These are phyloP conservation scores for Amphibalanus amphitrite DNA, from an alignment of 1,140 invertebrate species.

Conservation along the genomic window DNA sequence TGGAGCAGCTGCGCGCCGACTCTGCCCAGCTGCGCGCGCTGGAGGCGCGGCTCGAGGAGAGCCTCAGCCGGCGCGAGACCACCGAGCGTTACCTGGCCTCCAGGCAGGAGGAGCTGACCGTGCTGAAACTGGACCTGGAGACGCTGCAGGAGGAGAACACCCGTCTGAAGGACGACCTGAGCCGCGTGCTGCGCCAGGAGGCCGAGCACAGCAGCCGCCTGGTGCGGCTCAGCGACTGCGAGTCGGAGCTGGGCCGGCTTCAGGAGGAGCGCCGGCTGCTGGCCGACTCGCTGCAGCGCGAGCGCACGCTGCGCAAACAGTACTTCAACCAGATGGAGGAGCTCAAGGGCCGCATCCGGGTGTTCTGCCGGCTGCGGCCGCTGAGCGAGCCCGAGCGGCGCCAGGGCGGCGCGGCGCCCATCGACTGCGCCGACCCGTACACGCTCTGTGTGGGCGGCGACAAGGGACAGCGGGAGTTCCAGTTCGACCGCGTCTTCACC, in stretches of 20 bases:
- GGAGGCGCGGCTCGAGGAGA: slow-evolving; percentile 19
- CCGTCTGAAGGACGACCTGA: slow-evolving; percentile 22
- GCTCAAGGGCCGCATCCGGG: slow-evolving; percentile 35
- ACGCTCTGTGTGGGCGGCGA: slow-evolving; percentile 12
- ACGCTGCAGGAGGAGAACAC: slow-evolving; percentile 23
- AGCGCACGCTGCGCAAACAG: slow-evolving; percentile 30
- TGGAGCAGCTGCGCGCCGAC: slow-evolving; percentile 14
- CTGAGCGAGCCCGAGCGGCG: slow-evolving; percentile 11
- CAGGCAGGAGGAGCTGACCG: slow-evolving; percentile 22
- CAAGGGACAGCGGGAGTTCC: slow-evolving; percentile 16
- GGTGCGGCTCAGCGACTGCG: background rate
- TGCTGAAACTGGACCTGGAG: slow-evolving; percentile 23
- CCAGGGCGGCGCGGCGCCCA: slow-evolving; percentile 8
- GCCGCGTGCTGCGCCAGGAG: slow-evolving; percentile 14
- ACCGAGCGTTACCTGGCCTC: slow-evolving; percentile 19
- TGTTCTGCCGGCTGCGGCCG: slow-evolving; percentile 29
- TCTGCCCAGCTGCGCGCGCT: slow-evolving; percentile 14
- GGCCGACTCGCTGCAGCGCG: slow-evolving; percentile 31
- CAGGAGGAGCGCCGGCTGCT: slow-evolving; percentile 26
- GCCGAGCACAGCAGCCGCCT: slow-evolving; percentile 10
- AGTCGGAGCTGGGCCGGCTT: slow-evolving; percentile 13
- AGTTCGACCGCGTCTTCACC: slow-evolving; percentile 18
- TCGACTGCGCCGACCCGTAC: slow-evolving; percentile 15
- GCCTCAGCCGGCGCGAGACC: slow-evolving; percentile 16
- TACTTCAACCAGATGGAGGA: slow-evolving; percentile 35